Conservation (phyloP, 1,140 invertebrate species). For the Armadillidium nasatum region DNA sequence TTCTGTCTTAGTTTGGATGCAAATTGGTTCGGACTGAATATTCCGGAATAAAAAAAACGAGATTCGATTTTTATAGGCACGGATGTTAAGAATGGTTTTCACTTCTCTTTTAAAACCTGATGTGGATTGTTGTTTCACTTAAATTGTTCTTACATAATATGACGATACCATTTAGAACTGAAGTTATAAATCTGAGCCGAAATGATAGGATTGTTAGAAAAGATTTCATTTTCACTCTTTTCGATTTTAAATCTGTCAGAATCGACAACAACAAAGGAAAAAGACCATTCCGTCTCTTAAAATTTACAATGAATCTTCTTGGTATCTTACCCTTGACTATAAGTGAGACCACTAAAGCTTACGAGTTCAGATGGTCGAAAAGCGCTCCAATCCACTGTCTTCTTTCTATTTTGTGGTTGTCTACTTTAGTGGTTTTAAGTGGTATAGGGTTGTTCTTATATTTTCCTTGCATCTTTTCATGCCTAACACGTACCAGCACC, state of each 20-base stretch:
- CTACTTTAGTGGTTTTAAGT: neutral
- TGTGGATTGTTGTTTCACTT: too few relatives aligned
- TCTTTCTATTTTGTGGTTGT: neutral
- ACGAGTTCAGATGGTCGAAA: neutral
- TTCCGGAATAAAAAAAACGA: too few relatives aligned
- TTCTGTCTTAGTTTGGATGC: too few relatives aligned
- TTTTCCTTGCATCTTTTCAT: neutral
- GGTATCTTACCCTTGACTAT: neutral
- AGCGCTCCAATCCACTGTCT: neutral
- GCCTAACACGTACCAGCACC: neutral
- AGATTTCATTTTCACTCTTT: neutral
- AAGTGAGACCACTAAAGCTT: neutral
- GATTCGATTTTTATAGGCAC: too few relatives aligned
- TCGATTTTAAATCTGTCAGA: neutral
- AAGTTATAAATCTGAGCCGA: neutral
- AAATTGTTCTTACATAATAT: too few relatives aligned
- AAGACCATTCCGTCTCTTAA: neutral
- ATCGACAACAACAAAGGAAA: neutral
- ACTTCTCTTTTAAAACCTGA: too few relatives aligned
- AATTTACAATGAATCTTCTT: neutral
- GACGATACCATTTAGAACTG: neutral
- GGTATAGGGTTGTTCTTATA: neutral
- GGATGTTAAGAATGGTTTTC: too few relatives aligned
- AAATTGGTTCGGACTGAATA: too few relatives aligned
- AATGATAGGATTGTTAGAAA: neutral